phyloP scores from a whole-genome alignment of 2,113 vertebrate species.

The Grantiella picta region DNA sequence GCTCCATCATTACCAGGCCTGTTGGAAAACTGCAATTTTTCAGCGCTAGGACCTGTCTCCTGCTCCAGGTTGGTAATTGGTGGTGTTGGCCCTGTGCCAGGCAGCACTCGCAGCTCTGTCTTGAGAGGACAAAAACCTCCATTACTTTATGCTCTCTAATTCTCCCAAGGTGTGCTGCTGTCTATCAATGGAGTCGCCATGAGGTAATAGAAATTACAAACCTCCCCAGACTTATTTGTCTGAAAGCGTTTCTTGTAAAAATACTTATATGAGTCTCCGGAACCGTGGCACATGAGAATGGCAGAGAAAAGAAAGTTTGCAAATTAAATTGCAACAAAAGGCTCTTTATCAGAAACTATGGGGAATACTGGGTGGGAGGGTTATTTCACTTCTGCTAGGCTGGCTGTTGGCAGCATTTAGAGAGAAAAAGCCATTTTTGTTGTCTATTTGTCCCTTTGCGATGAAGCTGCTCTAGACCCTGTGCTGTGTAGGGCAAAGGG shows the following conservation, averaged over 20 bases:
- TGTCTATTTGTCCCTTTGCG: background rate
- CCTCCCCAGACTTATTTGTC: constrained; percentile 65
- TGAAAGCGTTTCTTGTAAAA: constrained; percentile 67
- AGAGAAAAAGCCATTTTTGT: background rate
- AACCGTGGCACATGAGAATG: background rate
- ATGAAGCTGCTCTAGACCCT: background rate
- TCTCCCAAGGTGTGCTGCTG: constrained; percentile 63
- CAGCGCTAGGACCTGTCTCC: background rate
- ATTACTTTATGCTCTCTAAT: constrained; percentile 48
- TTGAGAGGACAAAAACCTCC: constrained; percentile 55
- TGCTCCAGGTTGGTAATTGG: constrained; percentile 53
- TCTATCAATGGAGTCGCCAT: constrained; percentile 55
- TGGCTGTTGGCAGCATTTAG: background rate
- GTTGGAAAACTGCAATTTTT: constrained; percentile 30
- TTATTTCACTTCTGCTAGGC: background rate
- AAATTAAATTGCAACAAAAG: constrained; percentile 42
- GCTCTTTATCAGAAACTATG: background rate
- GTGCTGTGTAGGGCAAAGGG: background rate
- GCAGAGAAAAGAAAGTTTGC: constrained; percentile 38
- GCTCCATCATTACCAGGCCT: background rate
- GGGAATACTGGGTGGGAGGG: background rate
- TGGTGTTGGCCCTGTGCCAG: constrained; percentile 35
- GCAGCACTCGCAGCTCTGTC: background rate
- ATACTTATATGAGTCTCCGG: constrained; percentile 31
- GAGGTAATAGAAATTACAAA: constrained; percentile 64